A percentile compares a stretch with the other conserved stretches of the same genome.
phyloP scores from a whole-genome alignment of 2,113 vertebrate species.

The Chaetorhynchus papuensis region DNA sequence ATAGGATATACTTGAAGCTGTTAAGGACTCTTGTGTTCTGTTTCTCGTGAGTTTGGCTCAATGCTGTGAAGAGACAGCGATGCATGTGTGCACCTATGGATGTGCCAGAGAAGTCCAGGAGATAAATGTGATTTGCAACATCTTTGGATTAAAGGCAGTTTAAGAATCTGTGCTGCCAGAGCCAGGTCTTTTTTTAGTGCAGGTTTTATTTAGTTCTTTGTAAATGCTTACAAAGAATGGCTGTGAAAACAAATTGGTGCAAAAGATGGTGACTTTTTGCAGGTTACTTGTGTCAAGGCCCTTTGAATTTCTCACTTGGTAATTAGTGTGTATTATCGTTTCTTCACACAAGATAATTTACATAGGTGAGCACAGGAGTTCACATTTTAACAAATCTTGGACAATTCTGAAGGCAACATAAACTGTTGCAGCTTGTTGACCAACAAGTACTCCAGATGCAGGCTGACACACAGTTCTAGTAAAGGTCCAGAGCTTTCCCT shows the following conservation, averaged over 20 bases:
- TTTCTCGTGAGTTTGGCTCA: background rate
- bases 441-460: background rate
- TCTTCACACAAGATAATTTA: background rate
- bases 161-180: background rate
- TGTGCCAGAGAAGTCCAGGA: background rate
- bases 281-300: background rate
- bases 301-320: background rate
- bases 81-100: rapidly evolving
- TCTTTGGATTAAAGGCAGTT: background rate
- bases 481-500: background rate
- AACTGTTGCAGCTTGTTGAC: background rate
- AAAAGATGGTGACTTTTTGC: background rate
- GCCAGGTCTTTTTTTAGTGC: background rate
- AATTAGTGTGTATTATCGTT: background rate
- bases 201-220: background rate
- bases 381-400: background rate
- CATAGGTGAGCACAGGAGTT: background rate
- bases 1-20: background rate
- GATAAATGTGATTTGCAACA: background rate
- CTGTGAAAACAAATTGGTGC: background rate
- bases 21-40: background rate
- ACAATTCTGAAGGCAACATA: background rate
- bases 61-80: background rate
- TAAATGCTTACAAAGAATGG: background rate
- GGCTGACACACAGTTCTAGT: background rate